Conservation (phyloP, 2,113 vertebrate species). For the Cisticola juncidis region DNA sequence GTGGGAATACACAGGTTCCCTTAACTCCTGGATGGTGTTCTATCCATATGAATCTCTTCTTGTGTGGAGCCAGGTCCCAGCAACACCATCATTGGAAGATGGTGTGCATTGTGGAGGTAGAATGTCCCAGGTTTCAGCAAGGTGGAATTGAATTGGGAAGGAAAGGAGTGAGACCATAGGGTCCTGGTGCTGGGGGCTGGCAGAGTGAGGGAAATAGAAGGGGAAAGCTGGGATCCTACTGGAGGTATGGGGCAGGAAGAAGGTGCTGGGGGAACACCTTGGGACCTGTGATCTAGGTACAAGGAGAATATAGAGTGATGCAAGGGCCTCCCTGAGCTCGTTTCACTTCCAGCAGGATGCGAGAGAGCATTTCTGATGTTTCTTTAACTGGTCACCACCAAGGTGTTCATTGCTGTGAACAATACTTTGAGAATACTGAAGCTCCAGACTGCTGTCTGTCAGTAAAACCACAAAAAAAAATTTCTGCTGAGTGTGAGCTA, state of each 20-base stretch:
- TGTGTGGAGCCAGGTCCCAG: not conserved
- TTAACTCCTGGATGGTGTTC: not conserved
- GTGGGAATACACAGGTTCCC: not conserved
- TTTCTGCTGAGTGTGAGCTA: not conserved
- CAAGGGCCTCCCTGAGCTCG: not conserved
- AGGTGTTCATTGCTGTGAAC: not conserved
- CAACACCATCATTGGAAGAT: rapidly evolving
- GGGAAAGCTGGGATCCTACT: not conserved
- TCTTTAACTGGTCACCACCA: not conserved
- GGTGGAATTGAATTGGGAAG: not conserved
- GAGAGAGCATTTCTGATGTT: not conserved
- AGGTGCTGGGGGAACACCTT: not conserved
- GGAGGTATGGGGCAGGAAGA: not conserved
- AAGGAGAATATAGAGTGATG: not conserved
- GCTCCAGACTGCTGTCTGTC: not conserved
- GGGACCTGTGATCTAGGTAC: not conserved
- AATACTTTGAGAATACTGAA: not conserved
- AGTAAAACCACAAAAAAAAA: not conserved
- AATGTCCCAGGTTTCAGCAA: rapidly evolving
- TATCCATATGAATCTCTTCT: not conserved
- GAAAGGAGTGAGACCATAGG: not conserved
- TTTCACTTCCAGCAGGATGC: not conserved
- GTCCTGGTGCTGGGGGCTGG: not conserved
- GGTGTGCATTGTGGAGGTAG: rapidly evolving
- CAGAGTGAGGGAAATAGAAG: not conserved